Evolutionary conservation across 2,888 invertebrate species (phyloP).

Genomic region (Nasonia oneida): DNA sequence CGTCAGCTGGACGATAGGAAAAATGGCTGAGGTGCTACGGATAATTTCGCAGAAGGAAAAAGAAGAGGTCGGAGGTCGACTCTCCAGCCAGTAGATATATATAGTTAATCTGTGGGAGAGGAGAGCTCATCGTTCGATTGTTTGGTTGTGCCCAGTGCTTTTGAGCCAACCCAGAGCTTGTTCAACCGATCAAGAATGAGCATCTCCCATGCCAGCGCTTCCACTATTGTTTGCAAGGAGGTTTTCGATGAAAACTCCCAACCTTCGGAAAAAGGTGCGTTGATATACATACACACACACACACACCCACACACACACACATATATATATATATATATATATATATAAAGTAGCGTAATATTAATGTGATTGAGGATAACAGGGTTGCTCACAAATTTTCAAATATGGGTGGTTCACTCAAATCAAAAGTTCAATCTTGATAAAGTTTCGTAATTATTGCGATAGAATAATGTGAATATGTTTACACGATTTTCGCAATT

Average conservation of each 20-base stretch:
- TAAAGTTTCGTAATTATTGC: no score
- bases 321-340: no score
- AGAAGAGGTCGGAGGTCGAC: conserved; percentile 5
- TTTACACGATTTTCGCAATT: background rate
- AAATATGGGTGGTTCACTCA: no score
- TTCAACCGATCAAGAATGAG: conserved; percentile 69
- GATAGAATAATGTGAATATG: no score
- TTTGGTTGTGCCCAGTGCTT: background rate
- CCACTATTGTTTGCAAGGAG: conserved; percentile 88
- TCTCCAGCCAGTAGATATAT: background rate
- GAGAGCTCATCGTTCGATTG: background rate
- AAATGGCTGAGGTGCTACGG: conserved; percentile 30
- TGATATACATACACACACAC: conserved; percentile 16
- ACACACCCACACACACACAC: no score
- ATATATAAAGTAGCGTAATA: no score
- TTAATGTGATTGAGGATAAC: no score
- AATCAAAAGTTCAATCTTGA: no score
- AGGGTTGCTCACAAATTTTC: no score
- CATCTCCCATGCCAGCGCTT: conserved; percentile 77
- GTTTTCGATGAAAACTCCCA: conserved; percentile 92
- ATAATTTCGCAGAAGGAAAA: background rate
- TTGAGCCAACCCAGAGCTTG: background rate
- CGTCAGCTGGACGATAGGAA: background rate
- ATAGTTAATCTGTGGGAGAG: background rate
- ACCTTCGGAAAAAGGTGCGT: conserved; percentile 90